Percentiles rank a stretch among this genome's conserved stretches.
phyloP scores from a whole-genome alignment of 2,888 invertebrate species.

The Eupithecia exiguata region DNA sequence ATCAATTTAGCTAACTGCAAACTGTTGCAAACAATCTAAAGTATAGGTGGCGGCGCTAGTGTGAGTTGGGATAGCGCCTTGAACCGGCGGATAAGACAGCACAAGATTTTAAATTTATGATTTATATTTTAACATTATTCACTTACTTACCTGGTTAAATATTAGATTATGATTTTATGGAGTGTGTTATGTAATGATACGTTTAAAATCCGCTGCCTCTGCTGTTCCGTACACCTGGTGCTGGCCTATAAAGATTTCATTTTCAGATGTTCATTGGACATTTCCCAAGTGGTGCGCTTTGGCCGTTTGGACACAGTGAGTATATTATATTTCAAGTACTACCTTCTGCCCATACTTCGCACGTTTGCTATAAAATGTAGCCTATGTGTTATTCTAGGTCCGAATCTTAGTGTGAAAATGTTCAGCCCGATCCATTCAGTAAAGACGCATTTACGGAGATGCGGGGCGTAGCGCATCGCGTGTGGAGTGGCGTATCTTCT shows the following conservation, averaged over 20 bases:
- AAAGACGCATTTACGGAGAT: too few species aligned
- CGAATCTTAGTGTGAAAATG: too few species aligned
- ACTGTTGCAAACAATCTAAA: too few species aligned
- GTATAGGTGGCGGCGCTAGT: background rate
- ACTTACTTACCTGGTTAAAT: background rate
- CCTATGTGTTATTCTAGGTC: too few species aligned
- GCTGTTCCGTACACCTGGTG: background rate
- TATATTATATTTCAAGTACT: background rate
- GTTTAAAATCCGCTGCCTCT: background rate
- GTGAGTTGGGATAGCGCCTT: background rate
- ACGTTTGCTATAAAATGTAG: too few species aligned
- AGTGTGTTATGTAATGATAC: background rate
- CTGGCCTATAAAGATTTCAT: conserved; percentile 15
- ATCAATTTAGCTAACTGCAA: too few species aligned
- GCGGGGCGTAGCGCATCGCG: too few species aligned
- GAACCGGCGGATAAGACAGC: background rate
- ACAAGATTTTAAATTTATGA: background rate
- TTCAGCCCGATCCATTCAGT: too few species aligned
- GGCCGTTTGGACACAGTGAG: conserved; percentile 77
- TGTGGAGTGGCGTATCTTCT: too few species aligned
- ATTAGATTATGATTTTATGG: background rate
- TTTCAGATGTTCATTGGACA: conserved; percentile 75
- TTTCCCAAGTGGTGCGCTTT: conserved; percentile 76
- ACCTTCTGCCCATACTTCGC: too few species aligned
- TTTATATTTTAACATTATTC: background rate